Conservation (phyloP, 2,888 invertebrate species). For the Caenorhabditis becei region DNA sequence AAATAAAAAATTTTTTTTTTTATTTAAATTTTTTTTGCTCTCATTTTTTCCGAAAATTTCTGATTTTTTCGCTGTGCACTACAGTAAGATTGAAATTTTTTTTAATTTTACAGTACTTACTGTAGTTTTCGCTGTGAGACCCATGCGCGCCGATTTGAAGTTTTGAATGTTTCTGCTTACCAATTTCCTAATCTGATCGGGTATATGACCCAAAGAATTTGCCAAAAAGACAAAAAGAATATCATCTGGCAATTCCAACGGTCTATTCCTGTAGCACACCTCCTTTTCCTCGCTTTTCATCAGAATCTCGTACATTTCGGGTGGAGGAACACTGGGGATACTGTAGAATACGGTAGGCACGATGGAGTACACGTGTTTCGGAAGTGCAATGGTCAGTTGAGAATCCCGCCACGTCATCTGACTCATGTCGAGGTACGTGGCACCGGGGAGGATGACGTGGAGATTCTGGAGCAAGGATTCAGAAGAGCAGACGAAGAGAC, state of each 20-base stretch:
- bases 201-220: constrained; percentile 27
- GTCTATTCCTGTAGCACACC: constrained; percentile 50
- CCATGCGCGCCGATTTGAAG: too few relatives aligned
- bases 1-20: too few relatives aligned
- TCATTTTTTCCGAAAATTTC: too few relatives aligned
- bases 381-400: constrained; percentile 17
- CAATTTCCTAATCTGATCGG: constrained; percentile 60
- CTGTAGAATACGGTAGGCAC: constrained; percentile 64
- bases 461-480: constrained; percentile 43
- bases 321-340: constrained; percentile 45
- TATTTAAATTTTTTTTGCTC: too few relatives aligned
- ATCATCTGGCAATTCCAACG: constrained; percentile 64
- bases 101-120: too few relatives aligned
- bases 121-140: too few relatives aligned
- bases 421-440: constrained; percentile 61
- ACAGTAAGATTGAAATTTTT: too few relatives aligned
- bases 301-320: constrained; percentile 63
- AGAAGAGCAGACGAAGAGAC: constrained; percentile 38
- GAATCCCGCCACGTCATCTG: constrained; percentile 39
- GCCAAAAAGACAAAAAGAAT: constrained; percentile 63
- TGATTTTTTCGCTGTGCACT: too few relatives aligned
- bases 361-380: constrained; percentile 63
- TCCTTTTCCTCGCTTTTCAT: constrained; percentile 62
- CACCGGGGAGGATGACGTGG: constrained; percentile 36
- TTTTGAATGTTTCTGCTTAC: too few relatives aligned